Evolutionary conservation across 2,797 vertebrate species (phyloP).

Genomic region (Typhlichthys eigenmanni): DNA sequence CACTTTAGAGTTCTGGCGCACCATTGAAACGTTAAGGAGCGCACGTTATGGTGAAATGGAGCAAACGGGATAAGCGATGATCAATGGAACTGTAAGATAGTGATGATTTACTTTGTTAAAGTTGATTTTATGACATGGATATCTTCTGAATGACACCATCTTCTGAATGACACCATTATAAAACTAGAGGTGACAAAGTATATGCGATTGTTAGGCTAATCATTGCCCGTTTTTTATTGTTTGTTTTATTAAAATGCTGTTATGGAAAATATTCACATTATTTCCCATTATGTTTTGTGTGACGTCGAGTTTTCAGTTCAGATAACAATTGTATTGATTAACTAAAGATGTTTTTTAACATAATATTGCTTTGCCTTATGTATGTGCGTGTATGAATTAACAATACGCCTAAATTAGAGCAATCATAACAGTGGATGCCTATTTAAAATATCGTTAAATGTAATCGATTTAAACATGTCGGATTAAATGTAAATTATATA

Average conservation of each 20-base stretch:
- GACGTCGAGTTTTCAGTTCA: conserved; percentile 8
- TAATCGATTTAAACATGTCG: no score
- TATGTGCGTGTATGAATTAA: no score
- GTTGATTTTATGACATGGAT: conserved; percentile 7
- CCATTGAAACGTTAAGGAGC: conserved; percentile 73
- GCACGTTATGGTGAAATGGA: conserved; percentile 72
- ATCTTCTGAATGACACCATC: conserved; percentile 18
- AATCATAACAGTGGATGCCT: no score
- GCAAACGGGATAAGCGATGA: conserved; percentile 65
- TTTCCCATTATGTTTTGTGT: conserved; percentile 2
- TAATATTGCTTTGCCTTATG: no score
- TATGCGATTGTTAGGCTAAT: neutral
- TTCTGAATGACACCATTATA: conserved; percentile 4
- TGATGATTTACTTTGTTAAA: conserved; percentile 66
- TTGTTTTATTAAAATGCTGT: conserved; percentile 17
- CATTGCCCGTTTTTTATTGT: conserved; percentile 7
- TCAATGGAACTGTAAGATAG: conserved; percentile 65
- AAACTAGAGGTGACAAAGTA: neutral
- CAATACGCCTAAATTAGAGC: no score
- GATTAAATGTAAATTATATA: no score
- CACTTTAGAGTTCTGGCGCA: conserved; percentile 68
- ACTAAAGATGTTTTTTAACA: neutral
- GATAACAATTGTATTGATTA: neutral
- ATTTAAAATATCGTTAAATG: no score
- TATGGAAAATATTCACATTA: conserved; percentile 10